A percentile compares a stretch with the other conserved stretches of the same genome.
Evolutionary conservation across 2,113 vertebrate species (phyloP).

Genomic region (Tragelaphus scriptus): DNA sequence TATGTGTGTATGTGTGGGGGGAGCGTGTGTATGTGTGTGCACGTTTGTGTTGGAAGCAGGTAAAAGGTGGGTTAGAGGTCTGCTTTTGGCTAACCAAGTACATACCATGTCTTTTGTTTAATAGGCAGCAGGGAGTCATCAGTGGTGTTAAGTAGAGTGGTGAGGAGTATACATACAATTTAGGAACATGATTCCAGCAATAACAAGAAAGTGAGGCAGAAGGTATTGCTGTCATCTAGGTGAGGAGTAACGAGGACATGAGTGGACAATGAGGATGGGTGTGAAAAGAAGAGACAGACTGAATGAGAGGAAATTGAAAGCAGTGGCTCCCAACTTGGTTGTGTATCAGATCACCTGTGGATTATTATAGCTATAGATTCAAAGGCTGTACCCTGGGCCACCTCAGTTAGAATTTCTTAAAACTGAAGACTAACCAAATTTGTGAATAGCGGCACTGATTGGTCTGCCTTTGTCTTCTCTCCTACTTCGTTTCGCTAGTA

Average conservation of each 20-base stretch:
- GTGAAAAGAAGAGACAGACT: neutral
- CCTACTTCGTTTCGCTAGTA: neutral
- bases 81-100: neutral
- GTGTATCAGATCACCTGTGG: neutral
- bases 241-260: neutral
- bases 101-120: neutral
- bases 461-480: neutral
- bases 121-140: neutral
- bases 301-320: neutral
- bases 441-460: neutral
- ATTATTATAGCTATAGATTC: neutral
- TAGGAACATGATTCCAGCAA: neutral
- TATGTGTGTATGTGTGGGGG: accelerated
- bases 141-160: neutral
- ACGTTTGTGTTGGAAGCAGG: neutral
- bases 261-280: neutral
- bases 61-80: neutral
- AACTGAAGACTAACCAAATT: neutral
- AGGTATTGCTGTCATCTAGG: neutral
- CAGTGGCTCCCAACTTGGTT: neutral
- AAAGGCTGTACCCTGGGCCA: neutral
- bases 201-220: neutral
- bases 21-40: accelerated
- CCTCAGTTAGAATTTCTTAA: neutral
- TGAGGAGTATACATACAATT: neutral